These are phyloP conservation scores for Strigamia maritima DNA, from an alignment of 2,888 invertebrate genomes.

Conservation along the genomic window DNA sequence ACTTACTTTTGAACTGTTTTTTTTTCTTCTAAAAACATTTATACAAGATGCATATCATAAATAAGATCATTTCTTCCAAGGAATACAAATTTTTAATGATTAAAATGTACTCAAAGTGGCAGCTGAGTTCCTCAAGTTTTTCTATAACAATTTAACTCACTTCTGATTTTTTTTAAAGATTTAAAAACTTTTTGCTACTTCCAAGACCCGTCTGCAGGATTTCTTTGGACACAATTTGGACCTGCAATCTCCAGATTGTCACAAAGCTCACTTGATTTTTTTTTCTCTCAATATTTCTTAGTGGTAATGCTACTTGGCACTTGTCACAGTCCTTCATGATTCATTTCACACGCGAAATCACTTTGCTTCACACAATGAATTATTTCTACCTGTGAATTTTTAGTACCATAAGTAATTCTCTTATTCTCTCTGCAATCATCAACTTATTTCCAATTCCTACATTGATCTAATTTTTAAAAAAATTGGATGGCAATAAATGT, in stretches of 20 bases:
- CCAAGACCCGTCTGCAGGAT: neutral
- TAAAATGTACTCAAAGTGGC: too few species aligned
- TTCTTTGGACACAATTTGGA: neutral
- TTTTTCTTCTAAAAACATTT: too few species aligned
- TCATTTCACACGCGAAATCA: constrained; percentile 17
- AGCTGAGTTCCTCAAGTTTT: too few species aligned
- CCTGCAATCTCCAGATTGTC: constrained; percentile 22
- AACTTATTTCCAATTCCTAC: neutral
- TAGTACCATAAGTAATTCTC: neutral
- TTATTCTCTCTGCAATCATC: neutral
- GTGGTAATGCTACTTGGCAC: constrained; percentile 1
- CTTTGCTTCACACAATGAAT: neutral
- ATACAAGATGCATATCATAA: too few species aligned
- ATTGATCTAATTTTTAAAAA: neutral
- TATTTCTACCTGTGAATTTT: constrained; percentile 26
- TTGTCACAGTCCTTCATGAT: constrained; percentile 17
- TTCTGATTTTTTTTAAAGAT: neutral
- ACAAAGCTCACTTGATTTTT: neutral
- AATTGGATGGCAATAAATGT: neutral
- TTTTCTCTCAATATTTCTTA: neutral
- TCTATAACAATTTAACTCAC: too few species aligned
- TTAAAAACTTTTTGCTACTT: neutral
- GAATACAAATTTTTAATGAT: too few species aligned
- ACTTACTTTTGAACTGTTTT: too few species aligned
- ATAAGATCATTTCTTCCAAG: too few species aligned